These are phyloP conservation scores for Plectropomus leopardus DNA, from an alignment of 2,113 vertebrate species.

Conservation along the genomic window DNA sequence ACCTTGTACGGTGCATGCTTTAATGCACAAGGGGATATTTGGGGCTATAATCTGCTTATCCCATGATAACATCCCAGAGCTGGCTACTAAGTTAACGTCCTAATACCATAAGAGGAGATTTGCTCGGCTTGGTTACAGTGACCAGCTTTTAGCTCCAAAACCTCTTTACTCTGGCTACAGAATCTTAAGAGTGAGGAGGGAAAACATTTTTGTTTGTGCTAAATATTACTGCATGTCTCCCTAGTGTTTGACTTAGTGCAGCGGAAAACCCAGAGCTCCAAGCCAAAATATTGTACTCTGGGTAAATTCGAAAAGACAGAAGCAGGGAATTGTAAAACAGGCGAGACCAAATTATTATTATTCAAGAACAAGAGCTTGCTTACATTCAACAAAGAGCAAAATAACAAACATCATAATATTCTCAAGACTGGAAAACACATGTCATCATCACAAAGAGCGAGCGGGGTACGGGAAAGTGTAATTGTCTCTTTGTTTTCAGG, in stretches of 20 bases:
- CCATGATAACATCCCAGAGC: slow-evolving; percentile 66
- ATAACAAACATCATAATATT: slow-evolving; percentile 24
- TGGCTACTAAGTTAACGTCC: slow-evolving; percentile 65
- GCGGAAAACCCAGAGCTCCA: slow-evolving; percentile 8
- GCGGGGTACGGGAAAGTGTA: neutral
- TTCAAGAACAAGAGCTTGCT: slow-evolving; percentile 37
- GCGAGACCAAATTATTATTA: slow-evolving; percentile 50
- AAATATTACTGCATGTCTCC: slow-evolving; percentile 40
- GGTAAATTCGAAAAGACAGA: slow-evolving; percentile 28
- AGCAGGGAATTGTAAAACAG: slow-evolving; percentile 31
- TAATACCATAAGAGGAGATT: slow-evolving; percentile 79
- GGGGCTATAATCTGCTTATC: slow-evolving; percentile 72
- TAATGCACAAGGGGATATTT: slow-evolving; percentile 69
- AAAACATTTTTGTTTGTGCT: slow-evolving; percentile 48
- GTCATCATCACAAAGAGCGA: slow-evolving; percentile 5
- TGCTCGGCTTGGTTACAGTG: slow-evolving; percentile 69
- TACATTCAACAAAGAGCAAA: slow-evolving; percentile 30
- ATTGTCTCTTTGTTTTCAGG: slow-evolving; percentile 25
- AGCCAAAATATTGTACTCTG: slow-evolving; percentile 32
- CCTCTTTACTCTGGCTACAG: slow-evolving; percentile 53
- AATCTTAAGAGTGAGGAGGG: slow-evolving; percentile 26
- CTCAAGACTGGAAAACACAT: slow-evolving; percentile 11
- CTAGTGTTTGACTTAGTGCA: slow-evolving; percentile 35
- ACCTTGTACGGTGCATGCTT: slow-evolving; percentile 53
- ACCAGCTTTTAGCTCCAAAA: slow-evolving; percentile 58